Conservation (phyloP, 2,888 invertebrate genomes). For the Notocelia uddmanniana region DNA sequence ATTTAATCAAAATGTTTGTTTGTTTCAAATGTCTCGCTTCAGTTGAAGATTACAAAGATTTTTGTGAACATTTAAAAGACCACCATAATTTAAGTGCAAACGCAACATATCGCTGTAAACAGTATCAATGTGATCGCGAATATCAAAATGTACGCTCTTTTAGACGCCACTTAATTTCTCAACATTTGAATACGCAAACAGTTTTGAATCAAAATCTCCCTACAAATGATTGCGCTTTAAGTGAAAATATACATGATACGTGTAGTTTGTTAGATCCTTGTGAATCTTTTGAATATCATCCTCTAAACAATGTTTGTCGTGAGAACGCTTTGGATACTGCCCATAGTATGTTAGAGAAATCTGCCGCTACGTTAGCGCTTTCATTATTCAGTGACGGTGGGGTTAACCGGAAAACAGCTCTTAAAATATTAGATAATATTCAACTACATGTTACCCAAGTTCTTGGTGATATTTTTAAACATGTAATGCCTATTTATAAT, state of each 20-base stretch:
- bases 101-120: neutral
- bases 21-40: neutral
- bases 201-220: neutral
- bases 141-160: slow-evolving; percentile 17
- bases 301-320: too few relatives aligned
- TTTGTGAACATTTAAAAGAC: neutral
- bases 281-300: too few relatives aligned
- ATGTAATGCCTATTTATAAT: neutral
- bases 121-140: slow-evolving; percentile 17
- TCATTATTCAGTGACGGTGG: neutral
- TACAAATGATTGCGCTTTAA: too few relatives aligned
- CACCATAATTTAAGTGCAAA: neutral
- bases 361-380: too few relatives aligned
- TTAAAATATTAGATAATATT: neutral
- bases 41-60: slow-evolving; percentile 1
- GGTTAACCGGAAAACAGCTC: neutral
- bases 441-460: neutral
- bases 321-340: too few relatives aligned
- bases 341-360: too few relatives aligned
- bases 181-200: neutral
- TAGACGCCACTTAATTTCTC: slow-evolving; percentile 1
- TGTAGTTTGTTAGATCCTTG: too few relatives aligned
- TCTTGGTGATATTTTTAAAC: neutral
- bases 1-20: too few relatives aligned
- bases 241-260: too few relatives aligned